Evolutionary conservation across 2,797 vertebrate species (phyloP).

Genomic region (Sorex maritimensis): DNA sequence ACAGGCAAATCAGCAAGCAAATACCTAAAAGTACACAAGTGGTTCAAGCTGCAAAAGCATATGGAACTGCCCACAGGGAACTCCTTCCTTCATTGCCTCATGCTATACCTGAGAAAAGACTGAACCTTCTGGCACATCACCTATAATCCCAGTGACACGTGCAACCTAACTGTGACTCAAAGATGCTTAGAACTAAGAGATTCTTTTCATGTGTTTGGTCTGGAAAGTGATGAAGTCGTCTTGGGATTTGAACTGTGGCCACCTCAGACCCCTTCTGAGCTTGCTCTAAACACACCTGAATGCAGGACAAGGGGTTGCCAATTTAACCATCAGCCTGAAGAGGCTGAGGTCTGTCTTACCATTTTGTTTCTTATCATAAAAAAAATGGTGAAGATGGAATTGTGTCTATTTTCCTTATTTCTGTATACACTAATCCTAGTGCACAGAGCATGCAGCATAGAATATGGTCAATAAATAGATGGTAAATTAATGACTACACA

Average conservation of each 20-base stretch:
- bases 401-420: neutral
- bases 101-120: neutral
- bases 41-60: neutral
- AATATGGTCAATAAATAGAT: neutral
- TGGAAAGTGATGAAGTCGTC: neutral
- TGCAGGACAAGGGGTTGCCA: neutral
- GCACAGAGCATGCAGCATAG: neutral
- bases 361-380: too few relatives aligned
- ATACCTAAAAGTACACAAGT: neutral
- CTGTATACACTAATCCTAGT: neutral
- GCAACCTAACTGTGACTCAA: neutral
- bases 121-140: too few relatives aligned
- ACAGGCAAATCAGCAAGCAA: neutral
- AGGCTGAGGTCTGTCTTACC: too few relatives aligned
- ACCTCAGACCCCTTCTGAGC: neutral
- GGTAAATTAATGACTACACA: neutral
- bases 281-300: neutral
- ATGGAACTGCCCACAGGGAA: fast-evolving
- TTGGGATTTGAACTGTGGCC: neutral
- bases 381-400: neutral
- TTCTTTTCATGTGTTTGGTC: neutral
- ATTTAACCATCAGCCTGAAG: neutral
- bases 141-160: neutral
- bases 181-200: slow-evolving; percentile 10
- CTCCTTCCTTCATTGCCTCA: neutral